A percentile compares a stretch with the other conserved stretches of the same genome.
Evolutionary conservation across 1,140 invertebrate species (phyloP).

Genomic region (Drosophila arawakana): DNA sequence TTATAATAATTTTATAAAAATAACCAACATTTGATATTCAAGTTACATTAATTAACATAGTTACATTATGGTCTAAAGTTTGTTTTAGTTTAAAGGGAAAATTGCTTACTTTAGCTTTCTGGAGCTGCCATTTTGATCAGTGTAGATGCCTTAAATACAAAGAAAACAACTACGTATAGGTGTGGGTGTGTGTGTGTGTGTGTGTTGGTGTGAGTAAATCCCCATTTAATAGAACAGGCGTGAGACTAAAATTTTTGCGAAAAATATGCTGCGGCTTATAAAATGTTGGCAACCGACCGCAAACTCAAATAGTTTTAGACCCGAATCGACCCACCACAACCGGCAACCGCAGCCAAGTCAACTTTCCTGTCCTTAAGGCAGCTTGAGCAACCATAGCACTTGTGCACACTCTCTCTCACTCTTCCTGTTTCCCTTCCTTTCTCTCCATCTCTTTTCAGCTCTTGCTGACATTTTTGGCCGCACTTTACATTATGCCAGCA

Average conservation of each 20-base stretch:
- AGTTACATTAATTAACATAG: no score
- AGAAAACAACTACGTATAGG: constrained; percentile 35
- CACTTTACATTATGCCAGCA: constrained; percentile 76
- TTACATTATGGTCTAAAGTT: no score
- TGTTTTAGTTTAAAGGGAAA: no score
- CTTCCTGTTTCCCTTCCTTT: not conserved
- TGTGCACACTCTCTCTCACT: not conserved
- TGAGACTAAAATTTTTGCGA: constrained; percentile 61
- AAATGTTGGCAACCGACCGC: constrained; percentile 56
- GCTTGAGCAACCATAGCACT: constrained; percentile 39
- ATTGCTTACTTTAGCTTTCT: no score
- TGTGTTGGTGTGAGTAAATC: constrained; percentile 50
- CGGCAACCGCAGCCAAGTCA: constrained; percentile 59
- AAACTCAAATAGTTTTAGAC: constrained; percentile 71
- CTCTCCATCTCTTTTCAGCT: constrained; percentile 10
- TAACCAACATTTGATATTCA: no score
- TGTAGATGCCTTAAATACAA: constrained; percentile 12
- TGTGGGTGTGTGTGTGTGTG: constrained; percentile 4
- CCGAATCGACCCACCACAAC: constrained; percentile 15
- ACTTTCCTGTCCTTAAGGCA: constrained; percentile 61
- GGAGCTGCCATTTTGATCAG: no score
- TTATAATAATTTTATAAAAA: no score
- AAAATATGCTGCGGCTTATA: constrained; percentile 77
- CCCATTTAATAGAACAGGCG: constrained; percentile 77
- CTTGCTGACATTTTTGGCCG: constrained; percentile 79